phyloP scores from a whole-genome alignment of 2,888 invertebrate species.

The Eudasyphora cyanicolor region DNA sequence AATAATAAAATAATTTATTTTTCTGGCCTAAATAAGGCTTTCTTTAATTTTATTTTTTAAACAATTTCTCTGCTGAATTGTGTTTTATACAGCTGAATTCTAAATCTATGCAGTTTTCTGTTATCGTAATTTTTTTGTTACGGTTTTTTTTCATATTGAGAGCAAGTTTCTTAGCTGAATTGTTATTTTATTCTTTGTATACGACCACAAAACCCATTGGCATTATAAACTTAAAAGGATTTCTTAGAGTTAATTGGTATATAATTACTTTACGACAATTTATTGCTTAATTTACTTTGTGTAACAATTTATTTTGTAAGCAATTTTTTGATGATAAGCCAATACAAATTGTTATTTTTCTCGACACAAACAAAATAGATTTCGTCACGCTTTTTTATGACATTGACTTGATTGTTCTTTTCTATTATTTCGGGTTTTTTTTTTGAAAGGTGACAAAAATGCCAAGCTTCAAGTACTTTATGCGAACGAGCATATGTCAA shows the following conservation, averaged over 20 bases:
- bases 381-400: not conserved
- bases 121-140: too few species aligned
- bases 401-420: constrained; percentile 10
- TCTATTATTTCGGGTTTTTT: not conserved
- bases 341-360: not conserved
- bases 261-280: not conserved
- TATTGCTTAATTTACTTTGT: not conserved
- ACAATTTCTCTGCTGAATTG: not conserved
- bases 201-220: not conserved
- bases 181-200: not conserved
- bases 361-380: not conserved
- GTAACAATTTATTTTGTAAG: not conserved
- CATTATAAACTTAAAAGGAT: not conserved
- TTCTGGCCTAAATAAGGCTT: not conserved
- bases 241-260: not conserved
- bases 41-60: not conserved
- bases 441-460: not conserved
- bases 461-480: too few species aligned
- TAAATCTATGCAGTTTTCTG: not conserved
- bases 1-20: not conserved
- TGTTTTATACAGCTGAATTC: not conserved
- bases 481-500: not conserved
- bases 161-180: not conserved
- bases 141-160: too few species aligned
- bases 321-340: not conserved